Base-by-base conservation (phyloP, 2,113 vertebrate genomes). In the Jacana jacana region DNA sequence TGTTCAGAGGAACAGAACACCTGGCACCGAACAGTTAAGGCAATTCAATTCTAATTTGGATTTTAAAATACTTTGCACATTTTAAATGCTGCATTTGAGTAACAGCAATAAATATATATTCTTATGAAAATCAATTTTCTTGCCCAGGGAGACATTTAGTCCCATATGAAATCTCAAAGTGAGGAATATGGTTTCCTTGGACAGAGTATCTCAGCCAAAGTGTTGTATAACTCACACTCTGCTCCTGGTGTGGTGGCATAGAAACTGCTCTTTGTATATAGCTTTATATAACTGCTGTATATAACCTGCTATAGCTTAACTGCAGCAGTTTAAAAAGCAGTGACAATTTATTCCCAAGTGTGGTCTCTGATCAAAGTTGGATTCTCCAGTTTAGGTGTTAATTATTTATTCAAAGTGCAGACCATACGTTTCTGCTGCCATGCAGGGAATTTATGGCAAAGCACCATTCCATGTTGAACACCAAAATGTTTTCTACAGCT, bases 311-410 rank as follows among this genome's bases (percentile, higher is more conserved):
- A n/a, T 79, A 84, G 69, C 81, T 95, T 97, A 98, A 98, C 97
- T 97, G 96, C 84, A 95, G 81, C 96, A 93, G 97, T 97, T 97
- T 96, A 96, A 95, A 97, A 96, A 93, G 61, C 75, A 95, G 61
- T 94, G 93, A 95, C 97, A 96, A 96, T 97, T 98, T 97, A 96
- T 97, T 97, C 95, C 91, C 88, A 89, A 95, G 96, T 91, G 83
- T 88, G 78, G 81, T 95, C 93, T 57, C 95, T 94, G 93, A 96
- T 96, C 95, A 96, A 93, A 86, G 37, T 52, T 61, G 91, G 95
- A 88, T 81, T 93, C 81, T 90, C 89, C 82, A 91, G 97, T 97
- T 81, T 92, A 97, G 93, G 73, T 95, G 80, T 95, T 86, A 87
- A 96, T 95, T 96, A 93, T 96, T 98, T 97, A 95, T 98, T 95